Evolutionary conservation across 2,888 invertebrate genomes (phyloP).

Genomic region (Athalia circularis): DNA sequence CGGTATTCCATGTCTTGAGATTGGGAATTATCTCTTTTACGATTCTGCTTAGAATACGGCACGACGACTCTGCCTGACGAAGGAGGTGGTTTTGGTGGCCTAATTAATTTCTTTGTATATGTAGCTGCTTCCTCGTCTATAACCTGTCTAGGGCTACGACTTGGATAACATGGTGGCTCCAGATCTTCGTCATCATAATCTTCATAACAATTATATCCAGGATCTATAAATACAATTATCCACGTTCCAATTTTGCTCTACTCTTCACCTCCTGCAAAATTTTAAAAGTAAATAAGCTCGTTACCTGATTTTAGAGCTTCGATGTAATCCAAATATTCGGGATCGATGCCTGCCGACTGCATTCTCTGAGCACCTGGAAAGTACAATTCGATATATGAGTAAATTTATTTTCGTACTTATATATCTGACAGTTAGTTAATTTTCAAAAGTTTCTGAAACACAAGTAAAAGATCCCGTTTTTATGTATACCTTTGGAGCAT

Average conservation of each 20-base stretch:
- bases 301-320: conserved; percentile 9
- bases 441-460: too few relatives aligned
- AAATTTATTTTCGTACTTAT: neutral
- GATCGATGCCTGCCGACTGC: neutral
- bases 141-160: neutral
- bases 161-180: neutral
- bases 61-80: conserved; percentile 2
- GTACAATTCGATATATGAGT: neutral
- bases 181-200: conserved; percentile 8
- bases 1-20: too few relatives aligned
- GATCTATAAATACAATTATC: neutral
- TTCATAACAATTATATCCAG: neutral
- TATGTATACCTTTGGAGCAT: too few relatives aligned
- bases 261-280: neutral
- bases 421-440: neutral
- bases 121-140: neutral
- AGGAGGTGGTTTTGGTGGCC: conserved; percentile 1
- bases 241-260: neutral
- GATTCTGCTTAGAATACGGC: conserved; percentile 1
- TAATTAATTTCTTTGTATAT: conserved; percentile 8
- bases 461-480: too few relatives aligned
- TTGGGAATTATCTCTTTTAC: too few relatives aligned
- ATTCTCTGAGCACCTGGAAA: neutral
- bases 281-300: neutral
- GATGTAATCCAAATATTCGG: neutral